These are phyloP conservation scores for Drosophila nr. fundita DNA, from an alignment of 2,888 invertebrate species.

Conservation along the genomic window DNA sequence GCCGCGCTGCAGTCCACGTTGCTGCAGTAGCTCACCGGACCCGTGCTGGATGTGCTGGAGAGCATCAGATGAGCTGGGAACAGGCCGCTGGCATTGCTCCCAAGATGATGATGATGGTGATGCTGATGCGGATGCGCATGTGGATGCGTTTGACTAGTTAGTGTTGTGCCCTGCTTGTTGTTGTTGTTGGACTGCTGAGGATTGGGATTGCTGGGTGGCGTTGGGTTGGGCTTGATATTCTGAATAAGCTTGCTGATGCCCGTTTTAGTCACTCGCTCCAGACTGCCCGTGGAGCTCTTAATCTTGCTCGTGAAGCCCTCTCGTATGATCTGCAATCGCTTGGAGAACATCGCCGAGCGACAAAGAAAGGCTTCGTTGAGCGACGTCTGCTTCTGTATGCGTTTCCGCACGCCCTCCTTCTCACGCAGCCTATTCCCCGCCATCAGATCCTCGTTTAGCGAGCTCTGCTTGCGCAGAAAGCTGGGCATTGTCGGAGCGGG, in stretches of 20 bases:
- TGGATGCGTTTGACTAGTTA: slow-evolving; percentile 40
- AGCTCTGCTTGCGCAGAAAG: slow-evolving; percentile 89
- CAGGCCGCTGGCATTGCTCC: slow-evolving; percentile 27
- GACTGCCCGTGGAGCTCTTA: slow-evolving; percentile 92
- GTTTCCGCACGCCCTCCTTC: slow-evolving; percentile 92
- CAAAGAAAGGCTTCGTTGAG: slow-evolving; percentile 94
- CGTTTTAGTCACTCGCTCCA: slow-evolving; percentile 93
- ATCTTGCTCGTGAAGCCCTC: slow-evolving; percentile 93
- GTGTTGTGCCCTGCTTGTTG: slow-evolving; percentile 49
- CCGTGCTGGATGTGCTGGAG: slow-evolving; percentile 46
- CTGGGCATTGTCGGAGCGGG: slow-evolving; percentile 68
- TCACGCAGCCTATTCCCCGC: slow-evolving; percentile 93
- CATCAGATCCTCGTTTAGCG: slow-evolving; percentile 95
- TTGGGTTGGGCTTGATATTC: slow-evolving; percentile 88
- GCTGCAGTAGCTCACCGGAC: slow-evolving; percentile 81
- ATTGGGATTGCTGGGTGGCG: slow-evolving; percentile 6
- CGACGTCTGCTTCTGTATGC: slow-evolving; percentile 95
- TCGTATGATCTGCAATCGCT: slow-evolving; percentile 84
- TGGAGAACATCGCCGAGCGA: slow-evolving; percentile 84
- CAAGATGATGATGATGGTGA: slow-evolving; percentile 65
- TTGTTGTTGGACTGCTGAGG: slow-evolving; percentile 40
- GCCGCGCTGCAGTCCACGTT: slow-evolving; percentile 81
- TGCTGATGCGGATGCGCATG: slow-evolving; percentile 64
- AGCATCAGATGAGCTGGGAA: slow-evolving; percentile 60
- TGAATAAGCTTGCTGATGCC: slow-evolving; percentile 94